Percentiles rank a stretch among this genome's conserved stretches.
These are phyloP conservation scores for Nudaria mundana DNA, from an alignment of 2,888 invertebrate genomes.

Conservation along the genomic window DNA sequence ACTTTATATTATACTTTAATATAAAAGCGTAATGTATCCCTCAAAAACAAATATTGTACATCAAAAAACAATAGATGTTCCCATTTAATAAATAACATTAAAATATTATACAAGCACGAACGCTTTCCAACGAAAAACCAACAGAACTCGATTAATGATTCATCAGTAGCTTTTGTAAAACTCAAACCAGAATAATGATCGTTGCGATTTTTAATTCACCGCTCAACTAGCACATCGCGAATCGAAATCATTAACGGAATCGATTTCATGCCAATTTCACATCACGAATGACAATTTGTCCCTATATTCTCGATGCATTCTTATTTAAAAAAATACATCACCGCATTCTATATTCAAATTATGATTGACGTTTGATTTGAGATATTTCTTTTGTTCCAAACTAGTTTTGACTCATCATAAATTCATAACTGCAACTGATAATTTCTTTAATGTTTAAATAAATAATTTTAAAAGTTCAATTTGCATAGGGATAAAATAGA, in stretches of 20 bases:
- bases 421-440: constrained; percentile 41
- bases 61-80: constrained; percentile 19
- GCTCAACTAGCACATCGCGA: constrained; percentile 37
- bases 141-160: constrained; percentile 65
- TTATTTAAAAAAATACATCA: constrained; percentile 37
- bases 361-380: constrained; percentile 65
- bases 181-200: constrained; percentile 45
- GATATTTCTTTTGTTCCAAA: constrained; percentile 45
- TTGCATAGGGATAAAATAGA: constrained; percentile 15
- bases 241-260: constrained; percentile 56
- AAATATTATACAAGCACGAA: constrained; percentile 58
- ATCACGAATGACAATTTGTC: constrained; percentile 23
- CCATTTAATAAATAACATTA: constrained; percentile 48
- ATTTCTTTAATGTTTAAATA: constrained; percentile 25
- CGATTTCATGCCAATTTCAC: constrained; percentile 58
- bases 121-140: constrained; percentile 68
- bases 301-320: constrained; percentile 14
- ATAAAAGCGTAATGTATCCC: too few species aligned
- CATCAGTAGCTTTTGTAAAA: constrained; percentile 56
- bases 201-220: constrained; percentile 40
- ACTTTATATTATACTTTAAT: too few species aligned
- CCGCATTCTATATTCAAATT: constrained; percentile 52
- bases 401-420: constrained; percentile 55
- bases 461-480: constrained; percentile 19
- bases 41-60: too few species aligned